Conservation (phyloP, 2,113 vertebrate species). For the Silurus meridionalis region DNA sequence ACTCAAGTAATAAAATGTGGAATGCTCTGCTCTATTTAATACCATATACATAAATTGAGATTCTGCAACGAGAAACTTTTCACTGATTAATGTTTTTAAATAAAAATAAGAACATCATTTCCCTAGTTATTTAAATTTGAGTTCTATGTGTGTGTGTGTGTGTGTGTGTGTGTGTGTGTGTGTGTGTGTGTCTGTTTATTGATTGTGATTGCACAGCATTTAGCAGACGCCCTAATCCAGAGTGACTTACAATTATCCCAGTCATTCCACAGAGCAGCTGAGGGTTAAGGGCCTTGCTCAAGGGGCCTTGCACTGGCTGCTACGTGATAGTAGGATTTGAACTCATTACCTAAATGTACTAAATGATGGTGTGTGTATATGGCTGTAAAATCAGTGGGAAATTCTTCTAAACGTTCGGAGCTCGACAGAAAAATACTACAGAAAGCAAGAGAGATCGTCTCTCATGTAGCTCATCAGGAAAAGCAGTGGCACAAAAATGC, state of each 20-base stretch:
- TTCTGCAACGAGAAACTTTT: background rate
- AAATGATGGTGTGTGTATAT: slow-evolving; percentile 52
- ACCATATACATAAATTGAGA: background rate
- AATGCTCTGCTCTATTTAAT: background rate
- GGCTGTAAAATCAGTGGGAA: slow-evolving; percentile 63
- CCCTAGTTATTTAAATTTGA: slow-evolving; percentile 13
- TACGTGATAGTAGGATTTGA: too few relatives aligned
- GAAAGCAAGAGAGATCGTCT: slow-evolving; percentile 1
- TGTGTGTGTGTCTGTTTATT: too few relatives aligned
- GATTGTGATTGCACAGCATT: too few relatives aligned
- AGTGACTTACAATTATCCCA: too few relatives aligned
- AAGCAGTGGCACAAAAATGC: slow-evolving; percentile 42
- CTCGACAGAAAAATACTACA: slow-evolving; percentile 35
- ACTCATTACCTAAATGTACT: too few relatives aligned
- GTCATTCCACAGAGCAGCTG: too few relatives aligned
- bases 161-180: background rate
- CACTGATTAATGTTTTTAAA: too few relatives aligned
- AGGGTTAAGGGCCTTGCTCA: too few relatives aligned
- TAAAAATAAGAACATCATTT: slow-evolving; percentile 13
- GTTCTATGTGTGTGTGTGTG: slow-evolving; percentile 53
- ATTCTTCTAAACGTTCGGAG: slow-evolving; percentile 58
- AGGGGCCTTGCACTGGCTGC: too few relatives aligned
- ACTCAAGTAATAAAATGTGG: background rate
- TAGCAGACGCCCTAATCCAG: too few relatives aligned
- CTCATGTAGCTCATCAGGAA: slow-evolving; percentile 33